These are phyloP conservation scores for Dendrolimus houi DNA, from an alignment of 2,888 invertebrate species.

Conservation along the genomic window DNA sequence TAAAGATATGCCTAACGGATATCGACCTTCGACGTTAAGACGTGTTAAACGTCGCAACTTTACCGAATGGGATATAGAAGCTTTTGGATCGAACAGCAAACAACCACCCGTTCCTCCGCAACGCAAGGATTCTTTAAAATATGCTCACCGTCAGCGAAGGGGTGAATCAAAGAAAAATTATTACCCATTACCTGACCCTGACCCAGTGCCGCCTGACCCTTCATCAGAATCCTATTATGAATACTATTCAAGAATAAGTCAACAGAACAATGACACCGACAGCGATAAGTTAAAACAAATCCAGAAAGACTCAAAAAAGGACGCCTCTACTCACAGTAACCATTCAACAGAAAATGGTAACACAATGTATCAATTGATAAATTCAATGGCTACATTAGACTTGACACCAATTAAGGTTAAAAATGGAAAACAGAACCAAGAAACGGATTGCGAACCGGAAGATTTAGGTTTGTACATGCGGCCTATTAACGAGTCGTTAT, in stretches of 20 bases:
- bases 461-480: conserved; percentile 67
- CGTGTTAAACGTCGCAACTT: conserved; percentile 74
- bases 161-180: conserved; percentile 59
- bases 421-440: conserved; percentile 47
- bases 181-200: conserved; percentile 62
- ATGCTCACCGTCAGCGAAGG: conserved; percentile 69
- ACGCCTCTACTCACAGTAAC: conserved; percentile 27
- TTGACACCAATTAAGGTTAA: conserved; percentile 54
- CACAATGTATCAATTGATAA: conserved; percentile 63
- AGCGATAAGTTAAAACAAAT: conserved; percentile 64
- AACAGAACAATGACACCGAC: conserved; percentile 68
- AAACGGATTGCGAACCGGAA: conserved; percentile 58
- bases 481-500: conserved; percentile 59
- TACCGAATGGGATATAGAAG: conserved; percentile 76
- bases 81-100: conserved; percentile 47
- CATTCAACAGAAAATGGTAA: conserved; percentile 31
- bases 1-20: conserved; percentile 78
- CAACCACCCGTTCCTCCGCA: conserved; percentile 61
- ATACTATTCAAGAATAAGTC: conserved; percentile 69
- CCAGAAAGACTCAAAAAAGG: conserved; percentile 50
- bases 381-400: conserved; percentile 67
- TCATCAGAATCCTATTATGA: conserved; percentile 70
- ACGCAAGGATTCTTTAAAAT: conserved; percentile 68
- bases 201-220: conserved; percentile 63
- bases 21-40: conserved; percentile 75